Percentiles rank a stretch among this genome's conserved stretches.
These are phyloP conservation scores for Tetramorium parvispinum DNA, from an alignment of 1,140 invertebrate genomes.

Conservation along the genomic window DNA sequence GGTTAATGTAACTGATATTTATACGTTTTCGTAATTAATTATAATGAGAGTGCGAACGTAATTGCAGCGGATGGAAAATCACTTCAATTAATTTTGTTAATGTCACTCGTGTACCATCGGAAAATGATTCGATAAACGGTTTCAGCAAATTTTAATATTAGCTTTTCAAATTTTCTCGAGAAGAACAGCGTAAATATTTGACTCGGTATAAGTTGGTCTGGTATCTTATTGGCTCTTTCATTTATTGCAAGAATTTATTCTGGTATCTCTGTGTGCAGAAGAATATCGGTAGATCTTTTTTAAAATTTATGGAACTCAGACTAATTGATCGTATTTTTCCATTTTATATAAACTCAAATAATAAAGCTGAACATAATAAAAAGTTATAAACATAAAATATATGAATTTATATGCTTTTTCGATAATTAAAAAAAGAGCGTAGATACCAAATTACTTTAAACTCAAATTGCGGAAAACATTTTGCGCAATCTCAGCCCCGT, in stretches of 20 bases:
- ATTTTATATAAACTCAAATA: background rate
- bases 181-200: conserved; percentile 40
- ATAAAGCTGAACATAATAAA: background rate
- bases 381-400: background rate
- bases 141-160: conserved; percentile 38
- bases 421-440: background rate
- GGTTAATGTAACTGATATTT: conserved; percentile 51
- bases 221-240: conserved; percentile 36
- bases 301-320: background rate
- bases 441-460: background rate
- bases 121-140: conserved; percentile 39
- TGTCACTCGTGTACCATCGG: conserved; percentile 21
- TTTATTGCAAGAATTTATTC: conserved; percentile 29
- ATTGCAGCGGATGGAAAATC: conserved; percentile 30
- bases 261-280: background rate
- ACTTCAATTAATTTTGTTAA: conserved; percentile 49
- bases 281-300: background rate
- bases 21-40: conserved; percentile 49
- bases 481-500: background rate
- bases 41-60: background rate
- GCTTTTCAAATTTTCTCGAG: conserved; percentile 18
- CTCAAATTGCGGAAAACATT: background rate
- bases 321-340: background rate
- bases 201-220: conserved; percentile 10
- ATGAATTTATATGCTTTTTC: background rate